Percentiles rank a stretch among this genome's conserved stretches.
phyloP scores from a whole-genome alignment of 2,113 vertebrate species.

The Callocephalon fimbriatum region DNA sequence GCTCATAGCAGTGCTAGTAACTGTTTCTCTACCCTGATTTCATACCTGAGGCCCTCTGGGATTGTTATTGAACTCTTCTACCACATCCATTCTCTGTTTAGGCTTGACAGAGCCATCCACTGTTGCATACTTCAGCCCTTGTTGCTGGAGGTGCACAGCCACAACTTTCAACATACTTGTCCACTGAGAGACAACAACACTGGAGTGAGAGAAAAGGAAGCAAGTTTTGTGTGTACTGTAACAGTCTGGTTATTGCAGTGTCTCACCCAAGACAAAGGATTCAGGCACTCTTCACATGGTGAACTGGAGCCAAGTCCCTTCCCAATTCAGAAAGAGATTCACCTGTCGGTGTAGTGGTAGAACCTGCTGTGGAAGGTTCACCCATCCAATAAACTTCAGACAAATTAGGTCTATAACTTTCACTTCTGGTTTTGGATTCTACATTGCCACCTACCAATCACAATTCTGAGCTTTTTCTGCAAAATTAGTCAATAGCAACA shows the following conservation, averaged over 20 bases:
- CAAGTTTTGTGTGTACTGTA: neutral
- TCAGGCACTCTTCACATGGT: neutral
- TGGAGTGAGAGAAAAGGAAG: constrained; percentile 42
- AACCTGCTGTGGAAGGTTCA: neutral
- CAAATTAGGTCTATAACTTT: neutral
- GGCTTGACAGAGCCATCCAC: constrained; percentile 91
- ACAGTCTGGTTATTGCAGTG: neutral
- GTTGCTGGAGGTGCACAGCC: constrained; percentile 81
- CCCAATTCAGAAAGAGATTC: neutral
- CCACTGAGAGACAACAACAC: constrained; percentile 97
- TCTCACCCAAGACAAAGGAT: neutral
- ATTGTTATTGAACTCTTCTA: constrained; percentile 93
- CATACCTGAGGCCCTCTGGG: constrained; percentile 85
- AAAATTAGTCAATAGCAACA: neutral
- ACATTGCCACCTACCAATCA: neutral
- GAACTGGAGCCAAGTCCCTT: neutral
- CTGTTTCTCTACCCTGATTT: neutral
- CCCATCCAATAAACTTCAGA: neutral
- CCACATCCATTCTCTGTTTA: constrained; percentile 91
- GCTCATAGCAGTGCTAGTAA: neutral
- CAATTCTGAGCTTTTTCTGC: neutral
- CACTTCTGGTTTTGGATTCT: neutral
- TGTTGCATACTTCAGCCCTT: constrained; percentile 77
- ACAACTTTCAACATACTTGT: constrained; percentile 92
- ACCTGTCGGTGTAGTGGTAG: neutral